These are phyloP conservation scores for Oceanodroma leucorhoa DNA, from an alignment of 2,797 vertebrate genomes.

Conservation along the genomic window DNA sequence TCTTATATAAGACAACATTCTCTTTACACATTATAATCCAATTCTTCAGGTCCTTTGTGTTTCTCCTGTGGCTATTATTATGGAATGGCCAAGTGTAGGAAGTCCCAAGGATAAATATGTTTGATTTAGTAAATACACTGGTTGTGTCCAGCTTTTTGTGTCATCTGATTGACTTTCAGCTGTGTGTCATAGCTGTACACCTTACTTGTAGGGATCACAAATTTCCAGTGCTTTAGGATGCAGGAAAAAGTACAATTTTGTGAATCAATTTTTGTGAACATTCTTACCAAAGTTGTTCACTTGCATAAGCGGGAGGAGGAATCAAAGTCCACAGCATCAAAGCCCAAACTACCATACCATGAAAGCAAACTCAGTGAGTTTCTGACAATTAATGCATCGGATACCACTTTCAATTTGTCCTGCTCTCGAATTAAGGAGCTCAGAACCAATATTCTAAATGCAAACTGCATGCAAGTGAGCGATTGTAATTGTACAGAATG, in stretches of 20 bases:
- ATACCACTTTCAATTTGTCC: background rate
- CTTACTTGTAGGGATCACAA: rapidly evolving
- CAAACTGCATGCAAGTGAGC: background rate
- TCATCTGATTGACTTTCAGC: background rate
- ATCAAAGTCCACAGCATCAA: background rate
- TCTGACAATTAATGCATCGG: rapidly evolving
- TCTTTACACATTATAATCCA: background rate
- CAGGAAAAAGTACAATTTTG: background rate
- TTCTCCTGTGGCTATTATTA: background rate
- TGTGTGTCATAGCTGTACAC: no score
- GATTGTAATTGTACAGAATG: background rate
- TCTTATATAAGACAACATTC: background rate
- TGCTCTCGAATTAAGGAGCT: rapidly evolving
- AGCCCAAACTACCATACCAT: background rate
- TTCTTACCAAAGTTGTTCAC: background rate
- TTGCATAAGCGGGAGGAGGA: background rate
- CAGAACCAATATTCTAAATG: background rate
- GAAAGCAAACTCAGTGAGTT: background rate
- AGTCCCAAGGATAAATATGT: background rate
- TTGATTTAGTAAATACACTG: background rate
- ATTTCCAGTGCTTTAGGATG: background rate
- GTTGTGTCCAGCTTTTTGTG: background rate
- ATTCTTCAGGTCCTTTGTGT: background rate
- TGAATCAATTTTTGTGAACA: background rate
- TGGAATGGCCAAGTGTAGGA: background rate